These are phyloP conservation scores for Malurus elegans DNA, from an alignment of 2,113 vertebrate genomes.

Conservation along the genomic window DNA sequence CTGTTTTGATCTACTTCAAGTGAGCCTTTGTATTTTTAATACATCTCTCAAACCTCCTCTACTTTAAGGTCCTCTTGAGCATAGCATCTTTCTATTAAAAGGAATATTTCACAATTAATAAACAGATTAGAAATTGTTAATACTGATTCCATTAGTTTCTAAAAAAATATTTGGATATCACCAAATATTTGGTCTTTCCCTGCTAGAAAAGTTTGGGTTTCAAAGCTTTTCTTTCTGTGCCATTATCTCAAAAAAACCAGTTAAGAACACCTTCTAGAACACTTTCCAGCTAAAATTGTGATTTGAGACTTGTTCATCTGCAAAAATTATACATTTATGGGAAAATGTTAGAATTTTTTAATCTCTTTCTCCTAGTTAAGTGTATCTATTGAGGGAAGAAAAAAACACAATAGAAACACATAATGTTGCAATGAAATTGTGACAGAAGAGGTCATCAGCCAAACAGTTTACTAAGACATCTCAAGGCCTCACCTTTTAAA, in stretches of 20 bases:
- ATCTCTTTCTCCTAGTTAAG: background rate
- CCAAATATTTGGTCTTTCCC: background rate
- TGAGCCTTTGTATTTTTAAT: background rate
- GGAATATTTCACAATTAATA: background rate
- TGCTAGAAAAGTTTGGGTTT: background rate
- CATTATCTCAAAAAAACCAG: background rate
- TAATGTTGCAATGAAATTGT: background rate
- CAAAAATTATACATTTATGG: background rate
- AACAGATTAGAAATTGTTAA: background rate
- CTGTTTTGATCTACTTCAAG: background rate
- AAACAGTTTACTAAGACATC: background rate
- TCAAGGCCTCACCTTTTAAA: background rate
- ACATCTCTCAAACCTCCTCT: background rate
- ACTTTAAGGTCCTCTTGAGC: background rate
- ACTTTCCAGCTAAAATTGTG: background rate
- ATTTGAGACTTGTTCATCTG: background rate
- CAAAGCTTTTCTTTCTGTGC: background rate
- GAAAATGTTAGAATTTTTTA: background rate
- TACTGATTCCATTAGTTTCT: background rate
- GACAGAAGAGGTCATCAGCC: background rate
- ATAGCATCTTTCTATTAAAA: background rate
- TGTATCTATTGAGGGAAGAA: background rate
- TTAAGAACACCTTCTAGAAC: background rate
- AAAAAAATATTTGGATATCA: background rate
- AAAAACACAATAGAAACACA: background rate